Evolutionary conservation across 2,797 vertebrate species (phyloP), one percentile per base, ranked within the genome.

Genomic region (Silurus aristotelis): DNA sequence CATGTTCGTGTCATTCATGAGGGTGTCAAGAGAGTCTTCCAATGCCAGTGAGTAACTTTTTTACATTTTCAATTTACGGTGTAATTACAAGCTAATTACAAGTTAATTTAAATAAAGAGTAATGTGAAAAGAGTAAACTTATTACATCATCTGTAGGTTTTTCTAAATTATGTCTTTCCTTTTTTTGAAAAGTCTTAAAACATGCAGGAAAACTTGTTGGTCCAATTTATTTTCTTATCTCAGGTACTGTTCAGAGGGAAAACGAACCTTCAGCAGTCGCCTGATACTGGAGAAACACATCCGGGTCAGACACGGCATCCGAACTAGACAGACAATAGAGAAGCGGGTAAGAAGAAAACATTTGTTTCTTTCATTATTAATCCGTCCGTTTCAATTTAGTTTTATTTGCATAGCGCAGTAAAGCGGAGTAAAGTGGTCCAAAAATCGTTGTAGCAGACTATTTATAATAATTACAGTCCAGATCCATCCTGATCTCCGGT

Each of bases 171-270:
- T 38, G 3, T 38, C 38, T 38, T 38, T 38, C 1, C 38, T 38
- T 27, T 66, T 66, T 13, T 15, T 66, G 61, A 64, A 38, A 38
- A 38, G 38, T 38, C 38, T 52, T 8, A 52, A 78, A 7, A n/a
- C 19, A 14, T 19, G 10, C 14, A 17, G 71, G 22, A 38, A 73
- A 25, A 1, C 6, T 19, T n/a, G 17, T 61, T 78, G 52, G 25
- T 60, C 15, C 72, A 43, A 19, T 58, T 31, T 75, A 1, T 76
- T 75, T 4, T 15, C 10, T 12, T 31, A 6, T 71, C 38, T 0
- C 92, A 98, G 98, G 92, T 97, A 96, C 91, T 99, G 98, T 93
- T 98, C 97, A 0, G 98, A 99, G 90, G 97, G 97, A 1, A 99
- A 98, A 77, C 93, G 97, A 6, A 98, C 97, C 6, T 99, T 99